phyloP scores from a whole-genome alignment of 2,113 vertebrate species.

The Furnarius figulus region DNA sequence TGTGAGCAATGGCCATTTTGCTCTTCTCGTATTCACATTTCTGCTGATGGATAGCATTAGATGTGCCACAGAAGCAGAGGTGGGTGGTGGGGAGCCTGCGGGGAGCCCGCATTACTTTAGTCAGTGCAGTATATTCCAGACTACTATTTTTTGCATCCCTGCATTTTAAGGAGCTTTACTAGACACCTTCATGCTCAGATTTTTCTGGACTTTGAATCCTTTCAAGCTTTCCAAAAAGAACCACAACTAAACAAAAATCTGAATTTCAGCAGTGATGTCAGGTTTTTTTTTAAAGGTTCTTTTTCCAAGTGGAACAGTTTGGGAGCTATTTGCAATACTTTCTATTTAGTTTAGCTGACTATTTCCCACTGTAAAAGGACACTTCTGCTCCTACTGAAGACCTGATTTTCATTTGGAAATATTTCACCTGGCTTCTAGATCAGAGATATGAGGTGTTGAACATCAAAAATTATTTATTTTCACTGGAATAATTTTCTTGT shows the following conservation, averaged over 20 bases:
- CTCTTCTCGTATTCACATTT: not conserved
- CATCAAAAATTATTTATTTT: not conserved
- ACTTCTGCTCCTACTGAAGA: not conserved
- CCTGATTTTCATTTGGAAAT: not conserved
- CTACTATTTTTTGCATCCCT: not conserved
- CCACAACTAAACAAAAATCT: not conserved
- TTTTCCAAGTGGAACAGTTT: not conserved
- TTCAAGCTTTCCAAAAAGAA: not conserved
- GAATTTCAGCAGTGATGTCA: not conserved
- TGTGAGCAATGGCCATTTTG: not conserved
- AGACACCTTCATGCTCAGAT: not conserved
- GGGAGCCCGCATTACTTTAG: not conserved
- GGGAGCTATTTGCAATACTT: not conserved
- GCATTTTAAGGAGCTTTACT: not conserved
- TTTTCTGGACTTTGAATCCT: not conserved
- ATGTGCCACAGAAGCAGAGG: fast-evolving
- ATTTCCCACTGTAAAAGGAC: not conserved
- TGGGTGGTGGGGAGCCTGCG: not conserved
- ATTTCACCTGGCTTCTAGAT: not conserved
- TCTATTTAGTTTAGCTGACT: not conserved
- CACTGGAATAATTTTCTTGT: not conserved
- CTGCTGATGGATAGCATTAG: not conserved
- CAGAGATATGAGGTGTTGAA: not conserved
- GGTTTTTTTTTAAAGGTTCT: not conserved
- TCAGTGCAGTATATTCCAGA: not conserved